Evolutionary conservation across 2,888 invertebrate species (phyloP), one percentile per base, ranked within the genome.

Genomic region (Metellina segmentata): DNA sequence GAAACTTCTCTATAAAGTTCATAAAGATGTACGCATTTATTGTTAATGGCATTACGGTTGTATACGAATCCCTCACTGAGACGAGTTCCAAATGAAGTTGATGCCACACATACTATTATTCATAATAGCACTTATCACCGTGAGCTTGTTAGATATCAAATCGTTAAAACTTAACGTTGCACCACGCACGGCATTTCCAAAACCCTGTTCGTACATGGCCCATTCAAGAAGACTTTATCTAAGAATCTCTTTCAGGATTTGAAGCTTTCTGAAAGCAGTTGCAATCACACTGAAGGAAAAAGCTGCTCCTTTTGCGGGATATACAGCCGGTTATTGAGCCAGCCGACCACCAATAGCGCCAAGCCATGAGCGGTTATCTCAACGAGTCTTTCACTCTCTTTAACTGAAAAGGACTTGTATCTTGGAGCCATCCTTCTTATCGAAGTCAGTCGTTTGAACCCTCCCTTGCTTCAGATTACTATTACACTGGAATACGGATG

Each of bases 281-380:
- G 81, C 81, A 86, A 86, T 86, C 79, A 53, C 81, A 71, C n/a
- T 11, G 87, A 19, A 81, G 48, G 48, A 86, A 86, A 78, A 70
- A 70, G 70, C 70, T 51, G 34, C 61, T 69, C 78, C 69, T 49
- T 85, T 77, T 49, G n/a, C n/a, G 34, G 19, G 53, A 72, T n/a
- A n/a, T 34, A 9, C 70, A 52, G 78, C 53, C 53, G 19, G 20
- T 77, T 78, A 83, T 52, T 78, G 53, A 51, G 16, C 9, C 11
- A 49, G n/a, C 20, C 61, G 91, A 87, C 91, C 91, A 91, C 91
- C 91, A 91, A 87, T 82, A 81, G 82, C 20, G 86, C 16, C 51
- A 49, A 72, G 71, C 87, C 82, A 77, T 82, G 77, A 82, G n/a
- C 82, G 52, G 77, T 87, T 87, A 82, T 82, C 82, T 81, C 49